Conservation (phyloP, 2,888 invertebrate genomes). For the Habrosyne pyritoides region DNA sequence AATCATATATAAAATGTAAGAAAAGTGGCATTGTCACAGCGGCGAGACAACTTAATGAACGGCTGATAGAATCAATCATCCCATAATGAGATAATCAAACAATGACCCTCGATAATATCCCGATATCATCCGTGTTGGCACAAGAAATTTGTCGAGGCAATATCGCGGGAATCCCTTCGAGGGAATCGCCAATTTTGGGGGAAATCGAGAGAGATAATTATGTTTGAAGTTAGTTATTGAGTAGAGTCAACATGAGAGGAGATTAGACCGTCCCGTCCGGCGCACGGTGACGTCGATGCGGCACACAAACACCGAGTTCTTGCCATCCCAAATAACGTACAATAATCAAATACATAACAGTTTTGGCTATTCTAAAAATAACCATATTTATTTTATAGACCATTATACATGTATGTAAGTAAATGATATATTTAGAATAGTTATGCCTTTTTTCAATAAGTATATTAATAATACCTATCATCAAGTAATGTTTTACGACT, state of each 20-base stretch:
- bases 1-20: not conserved
- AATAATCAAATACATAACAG: not conserved
- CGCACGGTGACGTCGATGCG: slow-evolving; percentile 9
- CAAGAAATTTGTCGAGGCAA: slow-evolving; percentile 78
- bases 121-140: slow-evolving; percentile 72
- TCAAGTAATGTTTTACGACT: slow-evolving; percentile 22
- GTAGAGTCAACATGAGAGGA: slow-evolving; percentile 72
- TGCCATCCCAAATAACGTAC: not conserved
- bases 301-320: not conserved
- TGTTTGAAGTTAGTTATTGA: slow-evolving; percentile 82
- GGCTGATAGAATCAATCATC: slow-evolving; percentile 76
- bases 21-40: slow-evolving; percentile 6
- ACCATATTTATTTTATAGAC: not conserved
- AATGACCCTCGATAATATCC: slow-evolving; percentile 75
- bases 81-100: slow-evolving; percentile 80
- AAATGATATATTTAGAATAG: too few species aligned
- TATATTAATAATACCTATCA: too few species aligned
- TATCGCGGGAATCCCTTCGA: slow-evolving; percentile 68
- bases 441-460: too few species aligned
- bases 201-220: slow-evolving; percentile 81
- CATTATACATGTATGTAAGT: slow-evolving; percentile 15
- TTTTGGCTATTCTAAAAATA: not conserved
- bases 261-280: slow-evolving; percentile 50
- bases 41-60: slow-evolving; percentile 52
- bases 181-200: slow-evolving; percentile 78